Base-by-base conservation (phyloP, 2,888 invertebrate genomes). In the Ormia ochracea region DNA sequence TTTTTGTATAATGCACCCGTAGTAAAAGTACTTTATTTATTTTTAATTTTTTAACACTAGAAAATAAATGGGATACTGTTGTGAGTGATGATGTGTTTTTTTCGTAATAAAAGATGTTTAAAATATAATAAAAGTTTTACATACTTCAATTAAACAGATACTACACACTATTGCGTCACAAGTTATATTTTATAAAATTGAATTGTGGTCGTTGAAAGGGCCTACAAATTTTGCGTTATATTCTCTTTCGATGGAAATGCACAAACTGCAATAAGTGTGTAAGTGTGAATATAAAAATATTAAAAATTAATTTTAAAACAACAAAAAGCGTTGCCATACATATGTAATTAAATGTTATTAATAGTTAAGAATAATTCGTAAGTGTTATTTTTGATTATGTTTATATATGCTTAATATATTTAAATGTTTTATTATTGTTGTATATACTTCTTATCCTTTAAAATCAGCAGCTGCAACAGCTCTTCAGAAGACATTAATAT, bases 391-490 rank as follows among this genome's bases (percentile, higher is more conserved):
- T 56, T 36, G n/a, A 26, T 59, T 66, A 52, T 73, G 12, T 66
- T 56, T 56, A 48, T 58, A 33, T 70, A 63, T 63, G 36, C 45
- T 77, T 45, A 59, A 70, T 77, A 48, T 59, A 41, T 41, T 21
- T 50, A 38, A 52, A 54, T 43, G 41, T 56, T 63, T 56, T n/a
- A n/a, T n/a, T n/a, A n/a, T 65, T 68, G 41, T 52, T 66, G 50
- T 58, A 59, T 58, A 23, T 69, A 38, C 12, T 56, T 48, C 33
- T 54, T 23, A 50, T 38, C 50, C 58, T 48, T 65, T 78, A 74
- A 78, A 63, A 72, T 68, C 78, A 78, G 72, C 78, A 78, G 78
- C 78, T 78, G 78, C 78, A 72, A 58, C 78, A 78, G 78, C 66
- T n/a, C 66, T 72, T 66, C 61, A 66, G 66, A 78, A 78, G 78